Conservation (phyloP, 23 tunicate species). For the Clavelina lepadiformis region DNA sequence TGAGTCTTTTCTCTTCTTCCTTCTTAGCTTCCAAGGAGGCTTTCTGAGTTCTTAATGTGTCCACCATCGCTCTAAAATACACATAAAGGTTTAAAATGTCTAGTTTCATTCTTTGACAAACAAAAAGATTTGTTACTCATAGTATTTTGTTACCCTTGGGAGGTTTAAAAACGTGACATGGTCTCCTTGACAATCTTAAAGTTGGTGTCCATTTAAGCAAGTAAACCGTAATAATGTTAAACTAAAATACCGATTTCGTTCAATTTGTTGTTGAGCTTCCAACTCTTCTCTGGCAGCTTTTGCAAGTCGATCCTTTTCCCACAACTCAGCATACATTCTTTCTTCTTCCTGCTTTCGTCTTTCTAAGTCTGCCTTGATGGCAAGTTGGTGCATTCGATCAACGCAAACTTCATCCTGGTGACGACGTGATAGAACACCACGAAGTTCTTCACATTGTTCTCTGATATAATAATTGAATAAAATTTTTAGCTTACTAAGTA, state of each 20-base stretch:
- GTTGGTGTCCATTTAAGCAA: background rate
- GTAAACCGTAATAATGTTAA: background rate
- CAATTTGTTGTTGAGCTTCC: constrained; percentile 76
- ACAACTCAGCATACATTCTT: constrained; percentile 76
- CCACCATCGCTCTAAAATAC: constrained; percentile 65
- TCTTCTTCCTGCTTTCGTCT: constrained; percentile 76
- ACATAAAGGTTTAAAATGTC: background rate
- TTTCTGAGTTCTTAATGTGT: constrained; percentile 65
- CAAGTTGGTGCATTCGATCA: constrained; percentile 84
- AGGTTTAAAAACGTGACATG: too few relatives aligned
- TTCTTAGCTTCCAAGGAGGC: constrained; percentile 76
- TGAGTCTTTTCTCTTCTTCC: constrained; percentile 65
- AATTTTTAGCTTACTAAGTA: background rate
- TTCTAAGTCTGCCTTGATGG: constrained; percentile 72
- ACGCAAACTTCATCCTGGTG: constrained; percentile 93
- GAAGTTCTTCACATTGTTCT: constrained; percentile 85
- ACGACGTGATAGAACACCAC: constrained; percentile 68
- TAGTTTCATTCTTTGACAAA: background rate
- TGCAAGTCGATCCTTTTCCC: constrained; percentile 94
- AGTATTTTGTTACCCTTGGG: too few relatives aligned
- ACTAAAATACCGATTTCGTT: constrained; percentile 47
- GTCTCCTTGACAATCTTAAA: background rate
- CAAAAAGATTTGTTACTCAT: constrained; percentile 3
- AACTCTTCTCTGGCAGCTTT: constrained; percentile 91
- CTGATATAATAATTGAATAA: constrained; percentile 21